Conservation (phyloP, 2,113 vertebrate genomes). For the Ia io region DNA sequence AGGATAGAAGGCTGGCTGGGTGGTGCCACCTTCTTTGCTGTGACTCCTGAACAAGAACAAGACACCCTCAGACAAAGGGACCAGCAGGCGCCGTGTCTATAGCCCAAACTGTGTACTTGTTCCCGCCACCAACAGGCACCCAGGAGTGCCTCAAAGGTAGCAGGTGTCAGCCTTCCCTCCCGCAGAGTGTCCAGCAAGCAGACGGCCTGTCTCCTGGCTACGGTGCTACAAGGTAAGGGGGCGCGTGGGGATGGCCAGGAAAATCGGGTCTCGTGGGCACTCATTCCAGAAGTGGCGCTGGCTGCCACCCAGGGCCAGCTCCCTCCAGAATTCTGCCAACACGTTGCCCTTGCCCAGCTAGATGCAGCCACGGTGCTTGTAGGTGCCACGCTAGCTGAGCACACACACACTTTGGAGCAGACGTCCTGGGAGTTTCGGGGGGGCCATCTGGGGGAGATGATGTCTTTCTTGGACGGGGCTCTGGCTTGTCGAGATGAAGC, state of each 20-base stretch:
- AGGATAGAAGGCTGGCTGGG: neutral
- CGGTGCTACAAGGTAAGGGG: neutral
- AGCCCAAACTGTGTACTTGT: neutral
- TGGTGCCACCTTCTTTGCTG: neutral
- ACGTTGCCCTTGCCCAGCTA: neutral
- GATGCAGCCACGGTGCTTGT: fast-evolving
- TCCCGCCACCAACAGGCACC: neutral
- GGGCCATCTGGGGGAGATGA: conserved; percentile 70
- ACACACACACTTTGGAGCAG: neutral
- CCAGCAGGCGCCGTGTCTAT: neutral
- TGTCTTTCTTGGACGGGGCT: conserved; percentile 76
- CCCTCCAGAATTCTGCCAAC: neutral
- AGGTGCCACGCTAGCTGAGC: neutral
- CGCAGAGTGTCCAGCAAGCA: neutral
- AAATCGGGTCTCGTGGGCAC: neutral
- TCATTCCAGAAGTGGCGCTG: neutral
- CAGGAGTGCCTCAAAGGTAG: neutral
- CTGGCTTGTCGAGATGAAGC: conserved; percentile 77
- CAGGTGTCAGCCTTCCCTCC: neutral
- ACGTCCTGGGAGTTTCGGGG: neutral
- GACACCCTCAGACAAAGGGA: neutral
- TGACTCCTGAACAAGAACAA: neutral
- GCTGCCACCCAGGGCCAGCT: too few species aligned
- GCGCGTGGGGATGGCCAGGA: neutral
- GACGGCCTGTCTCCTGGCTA: neutral